A percentile compares a stretch with the other conserved stretches of the same genome.
phyloP scores from a whole-genome alignment of 1,140 invertebrate species.

The Brevipalpus yothersi region DNA sequence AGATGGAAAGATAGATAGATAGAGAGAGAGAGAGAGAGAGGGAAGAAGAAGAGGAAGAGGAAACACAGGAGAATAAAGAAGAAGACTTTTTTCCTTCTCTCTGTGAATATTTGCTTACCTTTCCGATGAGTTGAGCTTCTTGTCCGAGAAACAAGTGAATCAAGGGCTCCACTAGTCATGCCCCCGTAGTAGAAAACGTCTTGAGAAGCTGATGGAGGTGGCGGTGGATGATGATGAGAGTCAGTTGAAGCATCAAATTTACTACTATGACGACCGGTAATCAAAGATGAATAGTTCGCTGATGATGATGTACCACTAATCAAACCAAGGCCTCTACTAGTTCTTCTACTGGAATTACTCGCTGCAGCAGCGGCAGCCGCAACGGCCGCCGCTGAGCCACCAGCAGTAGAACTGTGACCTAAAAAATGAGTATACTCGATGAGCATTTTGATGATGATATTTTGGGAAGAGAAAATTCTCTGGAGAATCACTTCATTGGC shows the following conservation, averaged over 20 bases:
- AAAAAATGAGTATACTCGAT: background rate
- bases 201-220: background rate
- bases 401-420: too few relatives aligned
- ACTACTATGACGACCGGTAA: too few relatives aligned
- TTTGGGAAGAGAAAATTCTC: background rate
- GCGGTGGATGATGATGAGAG: background rate
- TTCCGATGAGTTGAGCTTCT: background rate
- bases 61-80: background rate
- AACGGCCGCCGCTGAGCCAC: too few relatives aligned
- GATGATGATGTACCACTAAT: too few relatives aligned
- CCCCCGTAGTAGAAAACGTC: background rate
- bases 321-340: too few relatives aligned
- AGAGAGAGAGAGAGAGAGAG: background rate
- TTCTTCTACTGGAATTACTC: too few relatives aligned
- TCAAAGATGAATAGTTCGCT: too few relatives aligned
- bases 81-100: background rate
- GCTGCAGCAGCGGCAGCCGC: too few relatives aligned
- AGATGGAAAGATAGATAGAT: background rate
- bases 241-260: too few relatives aligned
- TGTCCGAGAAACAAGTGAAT: background rate
- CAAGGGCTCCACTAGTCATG: background rate
- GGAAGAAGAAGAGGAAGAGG: background rate
- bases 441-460: background rate
- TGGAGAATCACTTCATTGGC: background rate
- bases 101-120: background rate